Conservation (phyloP, 1,140 invertebrate genomes). For the Pectinophora gossypiella region DNA sequence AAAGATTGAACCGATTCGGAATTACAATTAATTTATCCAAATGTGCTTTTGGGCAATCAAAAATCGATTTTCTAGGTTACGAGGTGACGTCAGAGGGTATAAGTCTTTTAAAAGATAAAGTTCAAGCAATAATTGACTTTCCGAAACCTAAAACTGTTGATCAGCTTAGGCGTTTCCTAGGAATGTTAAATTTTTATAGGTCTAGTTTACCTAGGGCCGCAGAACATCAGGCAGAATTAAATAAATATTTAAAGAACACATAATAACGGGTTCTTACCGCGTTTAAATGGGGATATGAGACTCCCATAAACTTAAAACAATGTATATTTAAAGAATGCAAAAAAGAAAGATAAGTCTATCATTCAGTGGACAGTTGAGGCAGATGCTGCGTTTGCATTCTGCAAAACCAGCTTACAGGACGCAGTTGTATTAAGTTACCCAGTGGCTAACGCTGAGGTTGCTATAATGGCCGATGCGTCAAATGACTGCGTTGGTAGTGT, state of each 20-base stretch:
- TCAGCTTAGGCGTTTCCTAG: constrained; percentile 36
- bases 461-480: constrained; percentile 31
- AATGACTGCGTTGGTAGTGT: constrained; percentile 23
- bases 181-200: constrained; percentile 35
- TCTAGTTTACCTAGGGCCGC: constrained; percentile 19
- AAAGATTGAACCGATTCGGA: background rate
- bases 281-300: no score
- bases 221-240: constrained; percentile 21
- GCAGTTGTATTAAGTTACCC: constrained; percentile 14
- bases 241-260: constrained; percentile 19
- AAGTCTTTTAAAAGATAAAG: constrained; percentile 3
- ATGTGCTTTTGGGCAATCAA: background rate
- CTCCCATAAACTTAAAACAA: no score
- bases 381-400: background rate
- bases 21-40: constrained; percentile 7
- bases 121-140: constrained; percentile 20
- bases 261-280: no score
- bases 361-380: constrained; percentile 19
- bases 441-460: constrained; percentile 9
- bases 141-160: constrained; percentile 17
- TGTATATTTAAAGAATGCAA: constrained; percentile 18
- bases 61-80: constrained; percentile 2
- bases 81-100: background rate
- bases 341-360: constrained; percentile 20
- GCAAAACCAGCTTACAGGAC: constrained; percentile 18